These are phyloP conservation scores for Trichogramma pretiosum DNA, from an alignment of 1,140 invertebrate species.

Conservation along the genomic window DNA sequence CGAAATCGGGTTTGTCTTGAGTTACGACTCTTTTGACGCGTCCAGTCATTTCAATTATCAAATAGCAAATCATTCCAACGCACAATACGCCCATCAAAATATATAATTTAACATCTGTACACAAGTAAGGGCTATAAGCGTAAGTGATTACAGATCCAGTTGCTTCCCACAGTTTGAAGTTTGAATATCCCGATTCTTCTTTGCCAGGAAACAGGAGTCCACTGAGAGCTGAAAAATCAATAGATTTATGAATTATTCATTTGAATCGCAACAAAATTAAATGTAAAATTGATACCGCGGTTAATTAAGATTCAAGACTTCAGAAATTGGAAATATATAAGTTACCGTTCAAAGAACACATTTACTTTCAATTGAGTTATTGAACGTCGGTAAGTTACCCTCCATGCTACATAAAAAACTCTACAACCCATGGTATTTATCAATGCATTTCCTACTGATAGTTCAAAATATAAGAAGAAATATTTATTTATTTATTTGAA, in stretches of 20 bases:
- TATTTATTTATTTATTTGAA: too few species aligned
- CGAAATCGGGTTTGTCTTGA: slow-evolving; percentile 31
- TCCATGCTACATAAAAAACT: too few species aligned
- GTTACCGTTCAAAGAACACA: too few species aligned
- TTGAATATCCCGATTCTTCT: slow-evolving; percentile 86
- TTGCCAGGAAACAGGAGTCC: slow-evolving; percentile 78
- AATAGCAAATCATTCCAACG: slow-evolving; percentile 66
- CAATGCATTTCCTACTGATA: too few species aligned
- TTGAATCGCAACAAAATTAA: too few species aligned
- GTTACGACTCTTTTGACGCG: slow-evolving; percentile 16
- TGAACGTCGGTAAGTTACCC: neutral
- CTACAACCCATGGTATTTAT: too few species aligned
- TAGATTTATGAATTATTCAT: neutral
- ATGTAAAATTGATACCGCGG: too few species aligned
- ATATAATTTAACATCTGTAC: slow-evolving; percentile 67
- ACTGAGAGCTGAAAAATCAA: slow-evolving; percentile 62
- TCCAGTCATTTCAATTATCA: slow-evolving; percentile 31
- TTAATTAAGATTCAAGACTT: too few species aligned
- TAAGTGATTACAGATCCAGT: slow-evolving; percentile 83
- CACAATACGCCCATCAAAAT: slow-evolving; percentile 63
- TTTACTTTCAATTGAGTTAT: too few species aligned
- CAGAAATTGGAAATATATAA: too few species aligned
- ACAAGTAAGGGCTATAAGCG: slow-evolving; percentile 65
- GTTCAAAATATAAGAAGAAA: too few species aligned
- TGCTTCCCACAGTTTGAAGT: slow-evolving; percentile 86